phyloP scores from a whole-genome alignment of 1,140 invertebrate genomes.

The Zophobas morio region DNA sequence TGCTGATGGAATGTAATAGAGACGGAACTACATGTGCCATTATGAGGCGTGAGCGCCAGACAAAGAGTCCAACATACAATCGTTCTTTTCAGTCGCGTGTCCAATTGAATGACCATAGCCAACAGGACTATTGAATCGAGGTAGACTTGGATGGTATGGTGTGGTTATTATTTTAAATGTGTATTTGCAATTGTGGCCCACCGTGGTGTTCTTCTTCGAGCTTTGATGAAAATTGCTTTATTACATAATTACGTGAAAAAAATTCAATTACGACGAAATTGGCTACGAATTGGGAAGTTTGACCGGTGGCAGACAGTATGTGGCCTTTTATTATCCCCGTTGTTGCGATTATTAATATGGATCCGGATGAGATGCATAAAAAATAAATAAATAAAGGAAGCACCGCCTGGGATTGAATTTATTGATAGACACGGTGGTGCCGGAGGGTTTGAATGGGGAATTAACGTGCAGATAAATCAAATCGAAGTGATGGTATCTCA shows the following conservation, averaged over 20 bases:
- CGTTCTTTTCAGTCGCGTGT: constrained; percentile 54
- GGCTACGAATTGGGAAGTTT: constrained; percentile 4
- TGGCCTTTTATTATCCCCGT: constrained; percentile 5
- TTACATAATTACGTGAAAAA: constrained; percentile 34
- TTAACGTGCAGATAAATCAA: constrained; percentile 59
- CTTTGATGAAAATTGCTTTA: constrained; percentile 15
- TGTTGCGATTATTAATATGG: constrained; percentile 7
- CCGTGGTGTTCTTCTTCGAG: constrained; percentile 16
- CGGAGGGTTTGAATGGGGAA: constrained; percentile 56
- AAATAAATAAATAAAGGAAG: constrained; percentile 34
- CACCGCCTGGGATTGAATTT: constrained; percentile 44
- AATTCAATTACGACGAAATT: constrained; percentile 27
- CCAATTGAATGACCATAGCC: constrained; percentile 56
- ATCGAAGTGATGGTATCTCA: constrained; percentile 54
- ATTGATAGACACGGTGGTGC: constrained; percentile 53
- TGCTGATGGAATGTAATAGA: constrained; percentile 44
- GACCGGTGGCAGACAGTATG: constrained; percentile 16
- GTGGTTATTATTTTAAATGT: constrained; percentile 52
- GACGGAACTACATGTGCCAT: constrained; percentile 48
- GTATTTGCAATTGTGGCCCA: constrained; percentile 52
- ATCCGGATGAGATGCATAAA: background rate
- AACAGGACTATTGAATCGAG: constrained; percentile 50
- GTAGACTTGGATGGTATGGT: constrained; percentile 47
- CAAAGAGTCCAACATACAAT: constrained; percentile 47
- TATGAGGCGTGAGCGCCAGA: constrained; percentile 44